A percentile compares a stretch with the other conserved stretches of the same genome.
Evolutionary conservation across 53 echinoderm and acorn worm species (phyloP).

Genomic region (Stichopus horrens): DNA sequence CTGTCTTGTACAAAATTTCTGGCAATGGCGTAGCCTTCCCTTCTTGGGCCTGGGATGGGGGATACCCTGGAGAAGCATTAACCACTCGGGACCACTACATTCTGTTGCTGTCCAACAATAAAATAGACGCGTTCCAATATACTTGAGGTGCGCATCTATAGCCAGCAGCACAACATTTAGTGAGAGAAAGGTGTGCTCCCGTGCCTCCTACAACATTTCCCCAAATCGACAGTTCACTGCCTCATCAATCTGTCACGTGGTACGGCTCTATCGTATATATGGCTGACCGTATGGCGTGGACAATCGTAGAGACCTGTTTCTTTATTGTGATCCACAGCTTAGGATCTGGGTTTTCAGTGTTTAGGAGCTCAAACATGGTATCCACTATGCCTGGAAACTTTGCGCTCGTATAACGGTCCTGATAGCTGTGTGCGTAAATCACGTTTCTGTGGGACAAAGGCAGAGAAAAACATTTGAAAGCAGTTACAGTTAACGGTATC

Average conservation of each 20-base stretch:
- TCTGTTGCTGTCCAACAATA: too few species aligned
- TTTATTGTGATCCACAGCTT: conserved; percentile 15
- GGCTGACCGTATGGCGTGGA: conserved; percentile 33
- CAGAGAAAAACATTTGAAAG: not conserved
- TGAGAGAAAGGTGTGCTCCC: too few species aligned
- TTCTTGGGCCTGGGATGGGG: too few species aligned
- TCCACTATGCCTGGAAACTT: conserved; percentile 46
- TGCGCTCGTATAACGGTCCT: conserved; percentile 16
- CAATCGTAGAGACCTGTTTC: conserved; percentile 23
- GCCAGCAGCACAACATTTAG: too few species aligned
- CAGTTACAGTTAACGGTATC: not conserved
- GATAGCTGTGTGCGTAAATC: conserved; percentile 31
- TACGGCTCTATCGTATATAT: conserved; percentile 18
- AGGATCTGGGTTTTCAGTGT: conserved; percentile 5
- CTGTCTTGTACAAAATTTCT: too few species aligned
- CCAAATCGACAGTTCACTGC: not conserved
- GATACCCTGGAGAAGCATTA: too few species aligned
- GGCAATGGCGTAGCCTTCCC: too few species aligned
- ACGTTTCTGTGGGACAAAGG: conserved; percentile 26
- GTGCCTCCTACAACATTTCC: too few species aligned
- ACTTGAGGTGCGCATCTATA: too few species aligned
- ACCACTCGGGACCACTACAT: too few species aligned
- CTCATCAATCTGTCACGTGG: conserved; percentile 37
- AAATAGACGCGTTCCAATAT: too few species aligned
- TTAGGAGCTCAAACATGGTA: conserved; percentile 5